Base-by-base conservation (phyloP, 1,140 invertebrate genomes). In the Tetramorium simillimum region DNA sequence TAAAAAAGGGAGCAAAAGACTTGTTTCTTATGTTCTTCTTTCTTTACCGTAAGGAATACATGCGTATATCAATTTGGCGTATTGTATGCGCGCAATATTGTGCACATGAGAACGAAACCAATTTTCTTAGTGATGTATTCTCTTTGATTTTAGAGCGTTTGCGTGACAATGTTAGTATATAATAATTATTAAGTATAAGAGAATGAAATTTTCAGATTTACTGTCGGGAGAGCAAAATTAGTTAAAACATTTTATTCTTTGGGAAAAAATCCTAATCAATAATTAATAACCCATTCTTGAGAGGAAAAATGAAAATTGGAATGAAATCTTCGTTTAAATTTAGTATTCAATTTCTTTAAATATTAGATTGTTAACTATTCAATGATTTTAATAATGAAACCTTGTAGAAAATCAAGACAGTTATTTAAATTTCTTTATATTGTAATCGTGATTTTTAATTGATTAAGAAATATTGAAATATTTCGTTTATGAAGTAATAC, bases 1-100 rank as follows among this genome's bases (percentile, higher is more conserved):
- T 43, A 24, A 53, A 87, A 85, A 90, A 90, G 58, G 12, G 72
- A 51, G 77, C 53, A 87, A 84, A 69, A 46, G n/a, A 78, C 43
- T 28, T 46, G 40, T 49, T 84, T 43, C 56, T 60, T 49, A 28
- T 33, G 40, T 75, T 46, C 37, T 43, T 37, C 33, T 28, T 51
- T 24, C 72, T 24, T 53, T 18, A 6, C 16, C 24, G 21, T 53
- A 51, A 33, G 75, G 86, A 85, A 80, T 88, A 82, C 18, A 72
- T 46, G 37, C 80, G 67, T 82, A 53, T n/a, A 53, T 46, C 51
- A 73, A 73, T 72, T 58, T 82, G 77, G 33, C 69, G 10, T 56
- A 81, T n/a, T 12, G 49, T 16, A 70, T 9, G 40, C 14, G 21
- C 62, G 43, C 1, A 21, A 37, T 46, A 51, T 37, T 9, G 28